Evolutionary conservation across 2,888 invertebrate genomes (phyloP), one percentile per base, ranked within the genome.

Genomic region (Venustoraphidia nigricollis): DNA sequence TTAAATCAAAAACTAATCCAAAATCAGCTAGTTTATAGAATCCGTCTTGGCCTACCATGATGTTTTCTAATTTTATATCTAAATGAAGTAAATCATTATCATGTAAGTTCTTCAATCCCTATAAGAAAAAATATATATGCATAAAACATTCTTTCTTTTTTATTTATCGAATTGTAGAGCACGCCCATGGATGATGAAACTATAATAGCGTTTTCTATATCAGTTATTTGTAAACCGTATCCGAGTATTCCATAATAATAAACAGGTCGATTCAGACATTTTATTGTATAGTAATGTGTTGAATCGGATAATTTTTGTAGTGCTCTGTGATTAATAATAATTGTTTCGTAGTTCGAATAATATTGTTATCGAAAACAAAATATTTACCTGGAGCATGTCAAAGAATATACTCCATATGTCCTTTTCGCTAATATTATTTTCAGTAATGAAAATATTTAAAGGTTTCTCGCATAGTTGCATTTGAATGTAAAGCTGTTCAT

Each of bases 51-150:
- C 76, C 72, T 49, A 86, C 72, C 57, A 86, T 74, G 45, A 87
- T 81, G 62, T 87, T 86, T 46, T 81, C 84, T 41, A 84, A 77
- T 62, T 87, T 86, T 37, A 87, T 79, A 65, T 86, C 86, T 63
- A 85, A 69, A 60, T 86, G 86, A 36, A 85, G 70, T 36, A 83
- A 67, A 59, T 78, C 71, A 45, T 75, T 70, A 51, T 74, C 73
- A 60, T 86, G 86, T 17, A 87, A 65, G 58, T 79, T 79, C 56
- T 79, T 73, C 3, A 85, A 61, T 13, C 79, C 83, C 68, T 73
- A 61, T 37, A 65, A 59, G 48, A 56, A 56, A 54, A 34, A 36
- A 38, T 37, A 36, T n/a, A 41, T 5, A 11, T 45, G 6, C 39
- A 10, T n/a, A 11, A 10, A 2, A 13, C 17, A 34, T 41, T 2